Percentiles rank a stretch among this genome's conserved stretches.
Conservation (phyloP, 2,797 vertebrate genomes). For the Hapalemur alaotrensis region DNA sequence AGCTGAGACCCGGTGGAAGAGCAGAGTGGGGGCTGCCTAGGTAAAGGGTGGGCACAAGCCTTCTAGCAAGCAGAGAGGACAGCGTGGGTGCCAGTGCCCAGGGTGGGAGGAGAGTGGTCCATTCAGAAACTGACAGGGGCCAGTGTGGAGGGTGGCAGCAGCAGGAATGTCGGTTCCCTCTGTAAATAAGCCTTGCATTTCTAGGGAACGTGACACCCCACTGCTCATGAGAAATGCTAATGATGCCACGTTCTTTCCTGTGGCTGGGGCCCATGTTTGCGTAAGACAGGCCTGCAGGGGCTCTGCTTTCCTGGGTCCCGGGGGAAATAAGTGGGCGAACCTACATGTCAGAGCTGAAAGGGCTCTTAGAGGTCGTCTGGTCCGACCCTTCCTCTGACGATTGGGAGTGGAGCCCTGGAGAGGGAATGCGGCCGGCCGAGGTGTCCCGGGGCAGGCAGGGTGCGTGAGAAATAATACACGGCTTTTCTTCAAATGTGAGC, state of each 20-base stretch:
- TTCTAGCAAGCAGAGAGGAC: not conserved
- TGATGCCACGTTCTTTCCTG: rapidly evolving
- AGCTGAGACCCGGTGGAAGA: not conserved
- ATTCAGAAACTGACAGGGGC: not conserved
- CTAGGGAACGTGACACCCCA: no score
- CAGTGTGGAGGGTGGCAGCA: not conserved
- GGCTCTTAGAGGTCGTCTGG: not conserved
- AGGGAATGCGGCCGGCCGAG: rapidly evolving
- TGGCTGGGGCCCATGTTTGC: not conserved
- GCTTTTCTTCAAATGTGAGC: rapidly evolving
- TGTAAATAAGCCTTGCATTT: not conserved
- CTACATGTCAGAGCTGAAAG: not conserved
- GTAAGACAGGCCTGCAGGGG: not conserved
- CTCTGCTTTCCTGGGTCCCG: not conserved
- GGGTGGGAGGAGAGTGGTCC: not conserved
- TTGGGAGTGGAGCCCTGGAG: not conserved
- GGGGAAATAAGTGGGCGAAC: not conserved
- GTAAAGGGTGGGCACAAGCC: not conserved
- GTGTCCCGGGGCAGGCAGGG: no score
- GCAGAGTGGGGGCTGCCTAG: not conserved
- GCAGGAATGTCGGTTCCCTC: not conserved
- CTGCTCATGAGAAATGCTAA: rapidly evolving
- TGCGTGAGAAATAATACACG: rapidly evolving
- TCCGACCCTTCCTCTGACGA: not conserved
- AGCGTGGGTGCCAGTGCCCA: not conserved